phyloP scores from a whole-genome alignment of 2,888 invertebrate species.

The Lamellibrachia columna region DNA sequence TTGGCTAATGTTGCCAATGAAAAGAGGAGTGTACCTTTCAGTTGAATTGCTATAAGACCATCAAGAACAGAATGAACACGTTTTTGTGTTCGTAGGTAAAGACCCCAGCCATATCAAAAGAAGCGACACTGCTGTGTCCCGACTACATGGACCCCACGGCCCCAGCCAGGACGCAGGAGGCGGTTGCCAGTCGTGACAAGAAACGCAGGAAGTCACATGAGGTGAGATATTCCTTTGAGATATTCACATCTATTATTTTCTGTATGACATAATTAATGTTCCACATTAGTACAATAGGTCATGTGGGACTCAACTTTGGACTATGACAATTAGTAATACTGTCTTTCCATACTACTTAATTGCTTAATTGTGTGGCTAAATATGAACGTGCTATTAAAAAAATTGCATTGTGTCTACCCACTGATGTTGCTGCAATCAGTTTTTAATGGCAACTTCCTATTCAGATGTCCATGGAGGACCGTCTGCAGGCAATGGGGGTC shows the following conservation, averaged over 20 bases:
- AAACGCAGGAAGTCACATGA: slow-evolving; percentile 48
- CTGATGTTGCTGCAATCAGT: not conserved
- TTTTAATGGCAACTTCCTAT: not conserved
- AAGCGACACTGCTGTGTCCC: slow-evolving; percentile 55
- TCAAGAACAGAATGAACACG: no score
- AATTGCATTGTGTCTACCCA: not conserved
- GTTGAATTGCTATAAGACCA: no score
- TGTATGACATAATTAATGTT: no score
- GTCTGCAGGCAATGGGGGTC: slow-evolving; percentile 82
- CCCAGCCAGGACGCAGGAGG: slow-evolving; percentile 42
- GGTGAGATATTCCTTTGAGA: not conserved
- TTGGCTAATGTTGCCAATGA: no score
- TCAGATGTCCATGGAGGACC: slow-evolving; percentile 82
- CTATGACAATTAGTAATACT: not conserved
- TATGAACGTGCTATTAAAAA: not conserved
- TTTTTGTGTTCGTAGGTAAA: slow-evolving; percentile 47
- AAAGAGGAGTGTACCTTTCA: no score
- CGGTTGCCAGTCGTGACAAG: slow-evolving; percentile 35
- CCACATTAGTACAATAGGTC: not conserved
- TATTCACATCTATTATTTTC: no score
- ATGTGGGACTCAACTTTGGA: not conserved
- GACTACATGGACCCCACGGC: slow-evolving; percentile 50
- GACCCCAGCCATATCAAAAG: slow-evolving; percentile 53
- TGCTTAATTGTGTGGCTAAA: no score
- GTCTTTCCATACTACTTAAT: no score